These are phyloP conservation scores for Habropoda laboriosa DNA, from an alignment of 1,140 invertebrate species.

Conservation along the genomic window DNA sequence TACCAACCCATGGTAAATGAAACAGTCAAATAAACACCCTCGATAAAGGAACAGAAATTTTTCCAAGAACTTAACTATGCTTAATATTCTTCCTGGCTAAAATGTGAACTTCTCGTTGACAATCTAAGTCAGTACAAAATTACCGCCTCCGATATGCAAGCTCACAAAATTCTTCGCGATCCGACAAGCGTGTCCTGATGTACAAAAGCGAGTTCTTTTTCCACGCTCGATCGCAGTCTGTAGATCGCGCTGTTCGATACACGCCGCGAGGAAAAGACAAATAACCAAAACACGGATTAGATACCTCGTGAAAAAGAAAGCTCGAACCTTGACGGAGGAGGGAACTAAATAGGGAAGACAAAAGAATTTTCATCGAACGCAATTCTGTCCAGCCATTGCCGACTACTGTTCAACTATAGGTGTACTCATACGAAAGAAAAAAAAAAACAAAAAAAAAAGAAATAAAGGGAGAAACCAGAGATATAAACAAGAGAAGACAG, in stretches of 20 bases:
- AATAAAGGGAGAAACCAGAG: conserved; percentile 8
- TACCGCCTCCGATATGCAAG: conserved; percentile 20
- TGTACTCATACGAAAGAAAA: conserved; percentile 57
- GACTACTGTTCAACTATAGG: conserved; percentile 78
- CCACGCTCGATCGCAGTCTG: conserved; percentile 42
- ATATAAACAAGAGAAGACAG: background rate
- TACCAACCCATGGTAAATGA: too few relatives aligned
- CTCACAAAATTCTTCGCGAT: conserved; percentile 11
- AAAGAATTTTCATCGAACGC: conserved; percentile 54
- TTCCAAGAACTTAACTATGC: too few relatives aligned
- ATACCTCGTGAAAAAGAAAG: background rate
- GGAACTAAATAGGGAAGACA: background rate
- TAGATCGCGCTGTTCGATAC: conserved; percentile 42
- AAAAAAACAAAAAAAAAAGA: too few relatives aligned
- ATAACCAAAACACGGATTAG: background rate
- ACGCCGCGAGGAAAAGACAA: background rate
- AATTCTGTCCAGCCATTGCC: conserved; percentile 77
- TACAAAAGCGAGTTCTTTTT: conserved; percentile 48
- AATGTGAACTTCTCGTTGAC: too few relatives aligned
- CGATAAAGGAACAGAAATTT: too few relatives aligned
- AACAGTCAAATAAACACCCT: too few relatives aligned
- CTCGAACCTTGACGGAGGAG: background rate
- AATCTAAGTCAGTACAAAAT: conserved; percentile 44
- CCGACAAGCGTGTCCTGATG: conserved; percentile 21
- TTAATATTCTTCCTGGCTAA: too few relatives aligned